Conservation (phyloP, 2,888 invertebrate species). For the Ormyrus nitidulus region DNA sequence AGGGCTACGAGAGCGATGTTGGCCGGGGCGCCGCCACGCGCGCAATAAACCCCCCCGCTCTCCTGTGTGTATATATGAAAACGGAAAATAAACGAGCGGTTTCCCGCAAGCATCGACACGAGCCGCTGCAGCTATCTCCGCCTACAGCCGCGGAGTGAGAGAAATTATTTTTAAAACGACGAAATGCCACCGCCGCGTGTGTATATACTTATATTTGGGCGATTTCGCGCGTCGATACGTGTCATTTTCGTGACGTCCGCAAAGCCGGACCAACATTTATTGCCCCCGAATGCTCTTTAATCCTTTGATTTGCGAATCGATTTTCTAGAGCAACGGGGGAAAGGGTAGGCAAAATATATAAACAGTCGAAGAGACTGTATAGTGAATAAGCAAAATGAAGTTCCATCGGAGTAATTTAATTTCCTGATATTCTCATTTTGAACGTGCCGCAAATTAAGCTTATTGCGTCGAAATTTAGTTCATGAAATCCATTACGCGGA, state of each 20-base stretch:
- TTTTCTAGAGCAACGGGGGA: no score
- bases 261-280: no score
- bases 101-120: slow-evolving; percentile 38
- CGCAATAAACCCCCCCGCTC: slow-evolving; percentile 31
- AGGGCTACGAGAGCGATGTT: background rate
- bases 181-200: background rate
- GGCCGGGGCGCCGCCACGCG: background rate
- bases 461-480: no score
- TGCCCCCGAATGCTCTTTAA: no score
- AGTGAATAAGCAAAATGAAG: no score
- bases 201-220: background rate
- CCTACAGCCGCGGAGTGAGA: background rate
- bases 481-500: no score
- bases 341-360: no score
- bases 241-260: no score
- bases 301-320: no score
- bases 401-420: background rate
- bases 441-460: no score
- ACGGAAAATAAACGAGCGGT: slow-evolving; percentile 46
- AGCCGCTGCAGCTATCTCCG: background rate
- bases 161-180: slow-evolving; percentile 23
- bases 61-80: slow-evolving; percentile 16
- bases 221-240: background rate
- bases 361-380: no score
- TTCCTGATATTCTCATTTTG: background rate